Base-by-base conservation (phyloP, 2,888 invertebrate species). In the Philereme vetulata region DNA sequence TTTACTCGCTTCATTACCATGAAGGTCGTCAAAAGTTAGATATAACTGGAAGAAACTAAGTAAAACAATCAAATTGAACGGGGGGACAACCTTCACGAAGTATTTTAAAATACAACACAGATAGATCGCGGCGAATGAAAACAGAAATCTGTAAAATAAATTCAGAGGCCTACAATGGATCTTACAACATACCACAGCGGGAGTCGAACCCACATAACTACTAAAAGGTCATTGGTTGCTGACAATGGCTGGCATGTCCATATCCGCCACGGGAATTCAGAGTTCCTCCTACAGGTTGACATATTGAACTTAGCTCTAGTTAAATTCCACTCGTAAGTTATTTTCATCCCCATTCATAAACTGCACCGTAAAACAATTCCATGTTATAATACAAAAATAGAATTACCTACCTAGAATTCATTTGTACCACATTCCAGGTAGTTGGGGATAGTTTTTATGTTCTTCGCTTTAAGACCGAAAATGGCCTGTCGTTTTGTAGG, bases 371-470 rank as follows among this genome's bases (percentile, higher is more conserved):
- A 49, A 61, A 56, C 53, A 50, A 46, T 49, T 40, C 36, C 38
- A 52, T 55, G 61, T 56, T 32, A 8, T 48, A 42, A 42, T 10
- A 51, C 54, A 57, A 63, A 57, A 65, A 61, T 54, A 64, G 61
- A 63, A 62, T 53, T 64, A 62, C 61, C 58, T 54, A 63, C 61
- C 58, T 55, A 63, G 65, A 68, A 66, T 34, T 9, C 42, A 51
- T 49, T 60, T 65, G 50, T 56, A n/a, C 21, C 9, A 21, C 56
- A 44, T 61, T 60, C 57, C 62, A 45, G 60, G 65, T 60, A 66
- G 49, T 43, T 21, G 10, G 36, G 10, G 45, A 11, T 53, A 38
- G 51, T 11, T 59, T 60, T 58, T 56, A 62, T 10, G 40, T 4
- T 50, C 35, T 54, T 52, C 0, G 4, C 9, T 21, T 61, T 64